These are phyloP conservation scores for Tetragnatha versicolor DNA, from an alignment of 1,140 invertebrate species.

Conservation along the genomic window DNA sequence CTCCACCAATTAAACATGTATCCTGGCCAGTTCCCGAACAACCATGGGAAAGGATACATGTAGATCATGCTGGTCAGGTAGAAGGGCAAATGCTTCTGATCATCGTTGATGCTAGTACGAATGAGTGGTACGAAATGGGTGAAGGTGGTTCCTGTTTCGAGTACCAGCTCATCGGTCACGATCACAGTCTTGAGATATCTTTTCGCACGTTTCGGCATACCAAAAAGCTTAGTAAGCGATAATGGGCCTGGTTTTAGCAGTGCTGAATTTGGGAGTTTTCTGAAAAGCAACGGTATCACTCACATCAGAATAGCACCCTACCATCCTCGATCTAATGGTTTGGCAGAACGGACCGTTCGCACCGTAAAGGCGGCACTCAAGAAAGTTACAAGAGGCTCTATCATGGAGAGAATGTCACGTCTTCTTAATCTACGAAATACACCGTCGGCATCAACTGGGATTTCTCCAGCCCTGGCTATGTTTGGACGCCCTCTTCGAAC, in stretches of 20 bases:
- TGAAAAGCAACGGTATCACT: conserved; percentile 53
- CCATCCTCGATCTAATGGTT: conserved; percentile 59
- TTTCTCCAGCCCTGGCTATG: no score
- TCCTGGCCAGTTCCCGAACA: no score
- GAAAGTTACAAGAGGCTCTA: no score
- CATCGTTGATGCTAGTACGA: background rate
- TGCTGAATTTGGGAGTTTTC: conserved; percentile 58
- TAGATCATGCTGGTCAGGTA: no score
- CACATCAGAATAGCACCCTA: no score
- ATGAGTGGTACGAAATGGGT: background rate
- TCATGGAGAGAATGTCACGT: background rate
- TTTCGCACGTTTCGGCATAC: background rate
- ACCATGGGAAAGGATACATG: no score
- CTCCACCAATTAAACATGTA: no score
- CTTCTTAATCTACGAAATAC: background rate
- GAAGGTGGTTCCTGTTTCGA: background rate
- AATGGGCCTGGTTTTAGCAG: conserved; percentile 58
- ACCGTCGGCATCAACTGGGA: background rate
- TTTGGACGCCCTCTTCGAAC: no score
- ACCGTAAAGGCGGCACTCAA: no score
- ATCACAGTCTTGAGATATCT: background rate
- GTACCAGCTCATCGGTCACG: no score
- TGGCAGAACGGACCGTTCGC: conserved; percentile 59
- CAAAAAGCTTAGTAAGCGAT: conserved; percentile 55
- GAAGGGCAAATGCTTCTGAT: no score